A percentile compares a stretch with the other conserved stretches of the same genome.
These are phyloP conservation scores for Parochlus steinenii DNA, from an alignment of 2,888 invertebrate species.

Conservation along the genomic window DNA sequence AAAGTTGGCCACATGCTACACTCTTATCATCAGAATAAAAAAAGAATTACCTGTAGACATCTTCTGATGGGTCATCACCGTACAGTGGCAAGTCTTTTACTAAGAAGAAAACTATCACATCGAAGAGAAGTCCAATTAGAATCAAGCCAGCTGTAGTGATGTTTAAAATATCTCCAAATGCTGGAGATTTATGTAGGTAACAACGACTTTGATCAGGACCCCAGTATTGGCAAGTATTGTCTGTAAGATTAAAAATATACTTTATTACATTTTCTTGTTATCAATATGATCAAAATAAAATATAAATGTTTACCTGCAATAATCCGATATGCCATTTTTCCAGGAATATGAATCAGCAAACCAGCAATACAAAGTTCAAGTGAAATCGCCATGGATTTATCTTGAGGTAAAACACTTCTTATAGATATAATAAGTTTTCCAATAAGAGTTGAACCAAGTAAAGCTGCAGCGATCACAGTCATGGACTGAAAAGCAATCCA, in stretches of 20 bases:
- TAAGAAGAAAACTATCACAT: conserved; percentile 31
- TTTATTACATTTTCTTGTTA: background rate
- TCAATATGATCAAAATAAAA: background rate
- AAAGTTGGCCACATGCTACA: no score
- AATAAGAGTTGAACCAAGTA: conserved; percentile 27
- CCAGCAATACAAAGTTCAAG: conserved; percentile 36
- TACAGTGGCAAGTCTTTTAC: conserved; percentile 29
- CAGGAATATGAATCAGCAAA: conserved; percentile 41
- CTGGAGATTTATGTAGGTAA: conserved; percentile 30
- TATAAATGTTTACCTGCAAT: conserved; percentile 33
- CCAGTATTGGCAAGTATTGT: conserved; percentile 32
- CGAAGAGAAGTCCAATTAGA: conserved; percentile 28
- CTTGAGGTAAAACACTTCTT: conserved; percentile 38
- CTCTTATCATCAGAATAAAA: background rate
- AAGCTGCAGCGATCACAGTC: conserved; percentile 27
- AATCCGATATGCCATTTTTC: conserved; percentile 42
- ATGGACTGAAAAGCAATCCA: conserved; percentile 34
- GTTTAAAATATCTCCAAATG: conserved; percentile 33
- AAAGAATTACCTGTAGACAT: conserved; percentile 9
- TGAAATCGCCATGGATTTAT: conserved; percentile 43
- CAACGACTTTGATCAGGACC: conserved; percentile 28
- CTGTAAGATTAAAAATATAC: conserved; percentile 17
- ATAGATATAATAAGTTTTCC: conserved; percentile 36
- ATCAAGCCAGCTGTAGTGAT: conserved; percentile 32
- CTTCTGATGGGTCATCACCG: conserved; percentile 15